Base-by-base conservation (phyloP, 2,797 vertebrate genomes). In the Moxostoma hubbsi region DNA sequence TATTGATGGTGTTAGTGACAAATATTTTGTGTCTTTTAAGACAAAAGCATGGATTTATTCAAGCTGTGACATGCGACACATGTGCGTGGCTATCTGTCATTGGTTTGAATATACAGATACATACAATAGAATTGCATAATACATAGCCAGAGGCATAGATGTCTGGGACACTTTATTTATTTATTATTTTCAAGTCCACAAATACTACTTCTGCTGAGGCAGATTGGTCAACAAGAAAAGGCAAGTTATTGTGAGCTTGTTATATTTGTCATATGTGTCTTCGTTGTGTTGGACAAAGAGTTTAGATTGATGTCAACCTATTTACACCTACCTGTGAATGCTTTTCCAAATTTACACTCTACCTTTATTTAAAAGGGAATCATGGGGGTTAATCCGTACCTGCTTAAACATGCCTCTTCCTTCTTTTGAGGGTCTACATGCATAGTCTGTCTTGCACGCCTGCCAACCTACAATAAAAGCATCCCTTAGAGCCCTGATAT, bases 391-490 rank as follows among this genome's bases (percentile, higher is more conserved):
- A 58, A 71, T 74, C 15, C 13, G 18, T 75, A 83, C 90, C 66
- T 89, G 90, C 84, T 85, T 87, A 81, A 86, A 84, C 92, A 64
- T 89, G 92, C 47, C 51, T 53, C 59, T 70, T 77, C 58, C 81
- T 83, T 83, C 81, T 81, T 81, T 75, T 75, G 57, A 82, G 84
- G 84, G 86, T 81, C 86, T 86, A 55, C 18, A 71, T 79, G 81
- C 78, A 87, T 79, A 91, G 84, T 81, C 91, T 88, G 90, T 90
- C 87, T 87, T 83, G 84, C 83, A 88, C 80, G 89, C 87, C 85
- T 90, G 88, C 84, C 86, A 88, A 78, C 84, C 16, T 84, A 63
- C 63, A 88, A 82, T 87, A 88, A 89, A 9, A 82, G 82, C 86
- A 75, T 77, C 49, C 69, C 82, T 75, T 78, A 84, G 49, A 5